Conservation (phyloP, 2,113 vertebrate genomes). For the Cygnus buccinator region DNA sequence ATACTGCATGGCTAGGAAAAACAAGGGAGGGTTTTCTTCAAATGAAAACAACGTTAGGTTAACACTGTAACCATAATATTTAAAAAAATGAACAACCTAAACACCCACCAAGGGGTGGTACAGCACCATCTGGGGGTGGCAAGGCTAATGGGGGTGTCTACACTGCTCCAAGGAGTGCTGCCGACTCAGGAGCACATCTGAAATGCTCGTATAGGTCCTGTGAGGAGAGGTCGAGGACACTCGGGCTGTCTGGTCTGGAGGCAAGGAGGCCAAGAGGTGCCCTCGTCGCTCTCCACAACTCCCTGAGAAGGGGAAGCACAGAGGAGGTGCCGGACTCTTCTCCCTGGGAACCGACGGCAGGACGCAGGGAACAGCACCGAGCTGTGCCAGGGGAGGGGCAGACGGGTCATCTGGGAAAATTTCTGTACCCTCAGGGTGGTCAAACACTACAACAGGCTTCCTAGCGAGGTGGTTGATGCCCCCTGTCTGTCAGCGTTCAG, state of each 20-base stretch:
- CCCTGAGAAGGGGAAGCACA: not conserved
- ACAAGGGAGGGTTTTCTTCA: not conserved
- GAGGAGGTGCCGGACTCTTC: not conserved
- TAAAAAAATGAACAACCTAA: not conserved
- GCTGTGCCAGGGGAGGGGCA: not conserved
- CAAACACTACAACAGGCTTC: not conserved
- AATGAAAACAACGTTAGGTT: not conserved
- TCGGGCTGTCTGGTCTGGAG: too few species aligned
- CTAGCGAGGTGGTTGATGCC: not conserved
- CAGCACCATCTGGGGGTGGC: too few species aligned
- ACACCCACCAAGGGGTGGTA: not conserved
- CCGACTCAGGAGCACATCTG: too few species aligned
- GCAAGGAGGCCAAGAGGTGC: too few species aligned
- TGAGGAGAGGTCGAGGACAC: not conserved
- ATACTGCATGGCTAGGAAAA: not conserved
- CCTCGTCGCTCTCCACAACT: not conserved
- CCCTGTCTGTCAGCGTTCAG: not conserved
- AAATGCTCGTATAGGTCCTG: too few species aligned
- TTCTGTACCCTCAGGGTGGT: not conserved
- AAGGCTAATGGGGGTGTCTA: too few species aligned
- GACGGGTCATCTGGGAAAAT: not conserved
- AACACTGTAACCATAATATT: not conserved
- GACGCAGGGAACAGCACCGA: not conserved
- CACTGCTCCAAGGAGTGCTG: too few species aligned
- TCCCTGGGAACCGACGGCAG: not conserved